Base-by-base conservation (phyloP, 2,113 vertebrate genomes). In the Leuciscus idus region DNA sequence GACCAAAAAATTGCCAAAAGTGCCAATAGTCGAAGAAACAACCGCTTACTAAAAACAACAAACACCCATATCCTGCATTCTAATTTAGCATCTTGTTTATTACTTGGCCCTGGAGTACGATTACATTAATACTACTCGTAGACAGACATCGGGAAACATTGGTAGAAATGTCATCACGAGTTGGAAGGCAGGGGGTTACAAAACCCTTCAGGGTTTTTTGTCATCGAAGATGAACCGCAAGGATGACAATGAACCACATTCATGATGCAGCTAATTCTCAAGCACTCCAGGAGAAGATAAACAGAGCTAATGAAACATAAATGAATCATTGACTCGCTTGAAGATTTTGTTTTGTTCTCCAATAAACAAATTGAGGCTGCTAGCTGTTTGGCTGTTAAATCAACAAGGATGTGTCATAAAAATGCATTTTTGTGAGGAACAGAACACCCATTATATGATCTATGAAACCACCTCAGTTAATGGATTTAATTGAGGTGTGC, bases 281-380 rank as follows among this genome's bases (percentile, higher is more conserved):
- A 80, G 39, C 77, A n/a, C 77, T 80, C 55, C 77, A 61, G 77
- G 52, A 39, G 55, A 80, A 80, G 21, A 80, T 80, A 80, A 80
- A 80, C 77, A 61, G 21, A 59, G 77, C 55, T 80, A 80, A 80
- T 61, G 77, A 61, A 80, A 61, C 55, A 61, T 59, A 80, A 55
- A 77, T 55, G 28, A 77, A 55, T 77, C 50, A 77, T 23, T 77
- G 75, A 77, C 75, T 77, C 46, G 50, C 75, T 52, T 77, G 75
- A 55, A 81, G 4, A 64, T 62, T 81, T 43, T 2, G 23, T 62
- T 66, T 81, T n/a, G 30, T 43, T 80, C 77, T 66, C 61, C 39
- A 48, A 30, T 43, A 30, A 50, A 66, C 26, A 28, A 48, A 30
- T 66, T 15, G 39, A 81, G 79, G 61, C 33, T 62, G 57, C 59